Evolutionary conservation across 1,140 invertebrate species (phyloP).

Genomic region (Platorchestia sp.): DNA sequence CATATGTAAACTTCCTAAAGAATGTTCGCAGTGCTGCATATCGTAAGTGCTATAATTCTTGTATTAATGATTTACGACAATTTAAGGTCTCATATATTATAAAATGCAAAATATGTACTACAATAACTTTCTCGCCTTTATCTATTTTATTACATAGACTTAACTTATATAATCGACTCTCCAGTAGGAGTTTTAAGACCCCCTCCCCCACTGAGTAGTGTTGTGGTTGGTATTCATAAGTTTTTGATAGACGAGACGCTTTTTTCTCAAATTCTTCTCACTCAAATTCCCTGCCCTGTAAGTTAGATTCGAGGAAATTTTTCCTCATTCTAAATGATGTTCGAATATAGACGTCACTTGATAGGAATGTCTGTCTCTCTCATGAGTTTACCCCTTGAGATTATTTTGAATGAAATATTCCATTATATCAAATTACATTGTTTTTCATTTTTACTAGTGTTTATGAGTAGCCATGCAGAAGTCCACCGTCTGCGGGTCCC

Average conservation of each 20-base stretch:
- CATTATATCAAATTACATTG: not conserved
- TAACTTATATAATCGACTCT: not conserved
- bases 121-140: constrained; percentile 39
- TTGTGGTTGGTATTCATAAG: not conserved
- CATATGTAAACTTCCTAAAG: not conserved
- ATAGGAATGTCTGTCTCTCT: not conserved
- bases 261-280: not conserved
- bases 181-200: not conserved
- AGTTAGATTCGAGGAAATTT: not conserved
- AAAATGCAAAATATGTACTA: constrained; percentile 13
- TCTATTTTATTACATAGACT: constrained; percentile 33
- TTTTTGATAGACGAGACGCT: not conserved
- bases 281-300: not conserved
- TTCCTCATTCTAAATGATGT: not conserved
- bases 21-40: not conserved
- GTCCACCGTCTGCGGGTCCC: too few relatives aligned
- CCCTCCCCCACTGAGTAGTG: not conserved
- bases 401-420: not conserved
- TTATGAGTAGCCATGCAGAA: too few relatives aligned
- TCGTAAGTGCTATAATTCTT: not conserved
- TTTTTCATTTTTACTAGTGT: too few relatives aligned
- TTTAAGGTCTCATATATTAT: not conserved
- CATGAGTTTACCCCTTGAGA: not conserved
- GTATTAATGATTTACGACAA: not conserved
- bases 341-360: not conserved